Evolutionary conservation across 2,797 vertebrate species (phyloP).

Genomic region (Gymnocypris eckloni): DNA sequence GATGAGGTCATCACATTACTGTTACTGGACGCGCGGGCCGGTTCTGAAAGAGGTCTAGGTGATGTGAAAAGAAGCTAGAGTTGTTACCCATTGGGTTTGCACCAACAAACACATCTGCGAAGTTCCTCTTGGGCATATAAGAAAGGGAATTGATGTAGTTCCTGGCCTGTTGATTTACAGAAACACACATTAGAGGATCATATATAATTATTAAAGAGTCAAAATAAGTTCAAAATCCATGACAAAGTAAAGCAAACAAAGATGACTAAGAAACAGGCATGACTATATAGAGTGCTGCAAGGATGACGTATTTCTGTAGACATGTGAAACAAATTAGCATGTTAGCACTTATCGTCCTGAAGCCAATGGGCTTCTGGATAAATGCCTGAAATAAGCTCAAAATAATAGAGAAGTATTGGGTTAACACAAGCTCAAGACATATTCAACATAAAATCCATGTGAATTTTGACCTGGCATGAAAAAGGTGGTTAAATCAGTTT

Average conservation of each 20-base stretch:
- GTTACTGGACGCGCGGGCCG: neutral
- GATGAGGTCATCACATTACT: neutral
- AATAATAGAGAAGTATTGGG: too few relatives aligned
- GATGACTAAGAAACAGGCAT: neutral
- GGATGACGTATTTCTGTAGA: neutral
- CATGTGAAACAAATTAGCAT: neutral
- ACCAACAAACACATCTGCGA: conserved; percentile 96
- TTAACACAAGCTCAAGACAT: neutral
- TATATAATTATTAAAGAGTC: neutral
- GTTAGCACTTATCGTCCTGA: neutral
- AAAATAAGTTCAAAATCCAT: neutral
- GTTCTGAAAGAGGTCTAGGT: neutral
- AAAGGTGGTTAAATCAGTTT: neutral
- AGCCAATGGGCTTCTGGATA: neutral
- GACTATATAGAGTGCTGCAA: neutral
- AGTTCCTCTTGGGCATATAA: conserved; percentile 97
- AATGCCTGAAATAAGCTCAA: neutral
- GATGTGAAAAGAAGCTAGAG: neutral
- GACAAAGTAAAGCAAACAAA: neutral
- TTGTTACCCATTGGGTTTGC: conserved; percentile 94
- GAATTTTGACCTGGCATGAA: neutral
- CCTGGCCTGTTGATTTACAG: conserved; percentile 82
- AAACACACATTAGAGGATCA: neutral
- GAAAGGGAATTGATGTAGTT: conserved; percentile 97
- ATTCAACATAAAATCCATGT: neutral